Evolutionary conservation across 2,797 vertebrate genomes (phyloP).

Genomic region (Lepilemur septentrionalis): DNA sequence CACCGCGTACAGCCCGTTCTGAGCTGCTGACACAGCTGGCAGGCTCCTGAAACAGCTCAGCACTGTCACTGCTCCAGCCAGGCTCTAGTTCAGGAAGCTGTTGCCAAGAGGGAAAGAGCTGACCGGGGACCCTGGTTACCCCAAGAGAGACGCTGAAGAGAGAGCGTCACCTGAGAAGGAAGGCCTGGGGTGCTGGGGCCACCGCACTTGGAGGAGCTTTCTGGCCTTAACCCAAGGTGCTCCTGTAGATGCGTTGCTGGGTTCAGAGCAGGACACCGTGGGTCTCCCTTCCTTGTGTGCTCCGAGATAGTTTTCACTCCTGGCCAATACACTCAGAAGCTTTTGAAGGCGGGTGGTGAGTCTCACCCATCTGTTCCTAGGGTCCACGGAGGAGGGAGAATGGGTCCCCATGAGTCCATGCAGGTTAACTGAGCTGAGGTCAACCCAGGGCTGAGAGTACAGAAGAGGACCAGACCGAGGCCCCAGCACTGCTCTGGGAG

Average conservation of each 20-base stretch:
- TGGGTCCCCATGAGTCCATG: background rate
- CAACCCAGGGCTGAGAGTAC: background rate
- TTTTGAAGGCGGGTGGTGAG: background rate
- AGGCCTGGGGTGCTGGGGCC: background rate
- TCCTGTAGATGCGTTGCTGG: background rate
- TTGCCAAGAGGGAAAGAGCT: background rate
- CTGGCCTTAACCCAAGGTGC: background rate
- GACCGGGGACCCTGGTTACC: background rate
- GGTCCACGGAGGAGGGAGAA: background rate
- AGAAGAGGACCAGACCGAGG: background rate
- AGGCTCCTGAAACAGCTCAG: rapidly evolving
- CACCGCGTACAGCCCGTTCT: background rate
- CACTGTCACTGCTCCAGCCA: background rate
- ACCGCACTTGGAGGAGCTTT: background rate
- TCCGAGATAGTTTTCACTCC: background rate
- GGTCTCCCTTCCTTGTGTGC: background rate
- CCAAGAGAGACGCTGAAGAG: background rate
- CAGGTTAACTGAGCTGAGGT: background rate
- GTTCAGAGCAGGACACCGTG: background rate
- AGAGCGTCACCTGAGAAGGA: conserved; percentile 41
- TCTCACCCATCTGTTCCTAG: background rate
- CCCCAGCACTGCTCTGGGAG: background rate
- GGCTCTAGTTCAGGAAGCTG: background rate
- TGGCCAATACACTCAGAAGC: background rate
- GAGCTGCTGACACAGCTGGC: rapidly evolving